Conservation (phyloP, 1,140 invertebrate genomes). For the Zophobas morio region DNA sequence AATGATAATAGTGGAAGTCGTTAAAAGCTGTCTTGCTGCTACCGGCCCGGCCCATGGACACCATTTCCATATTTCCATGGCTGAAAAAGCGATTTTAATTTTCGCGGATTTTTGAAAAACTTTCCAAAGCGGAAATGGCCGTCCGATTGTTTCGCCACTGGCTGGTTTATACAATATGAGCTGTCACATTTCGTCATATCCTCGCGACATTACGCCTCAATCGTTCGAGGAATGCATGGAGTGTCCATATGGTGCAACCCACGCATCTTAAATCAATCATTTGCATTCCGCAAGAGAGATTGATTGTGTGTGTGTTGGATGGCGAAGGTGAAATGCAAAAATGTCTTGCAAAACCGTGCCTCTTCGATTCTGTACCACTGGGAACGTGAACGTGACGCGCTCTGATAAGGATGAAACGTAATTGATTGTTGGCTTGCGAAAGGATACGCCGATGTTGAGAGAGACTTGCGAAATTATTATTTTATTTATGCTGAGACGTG, state of each 20-base stretch:
- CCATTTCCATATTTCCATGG: conserved; percentile 21
- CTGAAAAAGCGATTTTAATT: conserved; percentile 3
- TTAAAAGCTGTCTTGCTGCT: conserved; percentile 14
- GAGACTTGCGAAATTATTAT: neutral
- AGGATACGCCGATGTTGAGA: neutral
- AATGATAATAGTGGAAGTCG: conserved; percentile 28
- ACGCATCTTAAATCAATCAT: conserved; percentile 55
- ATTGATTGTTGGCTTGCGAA: conserved; percentile 15
- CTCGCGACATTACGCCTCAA: conserved; percentile 43
- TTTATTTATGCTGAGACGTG: conserved; percentile 7
- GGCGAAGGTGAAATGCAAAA: conserved; percentile 40
- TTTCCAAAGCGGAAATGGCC: neutral
- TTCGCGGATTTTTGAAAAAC: neutral
- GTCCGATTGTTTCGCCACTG: conserved; percentile 1
- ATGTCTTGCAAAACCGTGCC: conserved; percentile 21
- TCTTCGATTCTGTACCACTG: conserved; percentile 7
- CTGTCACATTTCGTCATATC: conserved; percentile 51
- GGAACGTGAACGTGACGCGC: conserved; percentile 16
- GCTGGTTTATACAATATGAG: conserved; percentile 26
- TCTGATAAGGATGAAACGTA: conserved; percentile 11
- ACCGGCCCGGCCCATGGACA: neutral
- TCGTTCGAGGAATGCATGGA: conserved; percentile 48
- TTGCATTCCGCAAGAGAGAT: conserved; percentile 47
- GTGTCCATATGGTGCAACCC: conserved; percentile 47
- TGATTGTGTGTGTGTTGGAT: conserved; percentile 46